Base-by-base conservation (phyloP, 1,140 invertebrate species). In the Kradibia gibbosae region DNA sequence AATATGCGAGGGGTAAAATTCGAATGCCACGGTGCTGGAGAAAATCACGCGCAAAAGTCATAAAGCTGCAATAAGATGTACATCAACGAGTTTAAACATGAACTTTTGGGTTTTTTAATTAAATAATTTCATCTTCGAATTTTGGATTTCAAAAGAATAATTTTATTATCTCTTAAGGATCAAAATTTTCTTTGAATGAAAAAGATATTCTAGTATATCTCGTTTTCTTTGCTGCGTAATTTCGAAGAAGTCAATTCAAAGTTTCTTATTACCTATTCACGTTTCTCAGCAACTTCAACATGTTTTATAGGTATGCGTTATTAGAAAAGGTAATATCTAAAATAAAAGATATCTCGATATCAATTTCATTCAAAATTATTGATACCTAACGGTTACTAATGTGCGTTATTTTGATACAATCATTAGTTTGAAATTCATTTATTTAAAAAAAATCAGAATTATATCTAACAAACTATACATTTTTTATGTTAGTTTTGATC, bases 81-180 rank as follows among this genome's bases (percentile, higher is more conserved):
- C 22, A 25, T 17, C 25, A 36, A 74, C 3, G 77, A 71, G 77
- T 79, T 79, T 79, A 53, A 42, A 78, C 42, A 45, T 28, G 20
- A 39, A 82, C 84, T 83, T 86, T 85, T 81, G 82, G 83, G 74
- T 45, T 78, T 81, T n/a, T 84, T 83, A 83, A 86, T 86, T 85
- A 86, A 86, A 34, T 82, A 83, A 85, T 86, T 62, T 79, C 71
- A 80, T 81, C 71, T 11, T 3, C 1, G 20, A 36, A 10, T 36
- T 62, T 60, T 15, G 34, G n/a, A 17, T 36, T 34, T 15, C 11
- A 25, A 5, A 8, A n/a, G 25, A 42, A 7, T n/a, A 31, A 62
- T 60, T 62, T 62, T 3, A 62, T 34, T 62, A 34, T 73, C 78
- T 80, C 36, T 2, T 0, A 20, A 48, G 31, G 45, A 73, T 73